phyloP scores from a whole-genome alignment of 1,140 invertebrate genomes.

The Orchestia grillus region DNA sequence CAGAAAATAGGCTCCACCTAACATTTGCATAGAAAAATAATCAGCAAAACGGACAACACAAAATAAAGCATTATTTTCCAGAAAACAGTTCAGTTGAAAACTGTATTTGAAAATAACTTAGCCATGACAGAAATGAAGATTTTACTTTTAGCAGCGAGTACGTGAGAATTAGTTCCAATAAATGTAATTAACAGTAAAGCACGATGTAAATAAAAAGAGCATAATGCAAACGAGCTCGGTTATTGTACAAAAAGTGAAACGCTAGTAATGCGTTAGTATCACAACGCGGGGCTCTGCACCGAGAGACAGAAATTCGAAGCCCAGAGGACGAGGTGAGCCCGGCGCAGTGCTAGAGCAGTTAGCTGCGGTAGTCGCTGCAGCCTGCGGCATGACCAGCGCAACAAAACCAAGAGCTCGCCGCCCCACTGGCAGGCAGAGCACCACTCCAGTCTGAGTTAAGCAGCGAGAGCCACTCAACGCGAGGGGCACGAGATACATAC shows the following conservation, averaged over 20 bases:
- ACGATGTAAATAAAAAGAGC: background rate
- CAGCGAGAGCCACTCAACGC: background rate
- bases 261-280: background rate
- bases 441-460: background rate
- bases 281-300: background rate
- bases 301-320: background rate
- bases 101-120: background rate
- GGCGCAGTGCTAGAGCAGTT: background rate
- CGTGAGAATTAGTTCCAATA: background rate
- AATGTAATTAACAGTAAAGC: background rate
- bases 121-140: background rate
- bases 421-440: background rate
- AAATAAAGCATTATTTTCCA: background rate
- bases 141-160: background rate
- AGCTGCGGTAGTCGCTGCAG: background rate
- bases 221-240: background rate
- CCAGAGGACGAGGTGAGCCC: background rate
- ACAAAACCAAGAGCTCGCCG: background rate
- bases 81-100: background rate
- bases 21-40: background rate
- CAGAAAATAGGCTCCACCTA: background rate
- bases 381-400: background rate
- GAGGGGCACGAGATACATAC: slow-evolving; percentile 14
- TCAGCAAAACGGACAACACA: background rate
- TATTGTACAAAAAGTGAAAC: background rate